Evolutionary conservation across 2,113 vertebrate genomes (phyloP).

Genomic region (Muscicapa adusta): DNA sequence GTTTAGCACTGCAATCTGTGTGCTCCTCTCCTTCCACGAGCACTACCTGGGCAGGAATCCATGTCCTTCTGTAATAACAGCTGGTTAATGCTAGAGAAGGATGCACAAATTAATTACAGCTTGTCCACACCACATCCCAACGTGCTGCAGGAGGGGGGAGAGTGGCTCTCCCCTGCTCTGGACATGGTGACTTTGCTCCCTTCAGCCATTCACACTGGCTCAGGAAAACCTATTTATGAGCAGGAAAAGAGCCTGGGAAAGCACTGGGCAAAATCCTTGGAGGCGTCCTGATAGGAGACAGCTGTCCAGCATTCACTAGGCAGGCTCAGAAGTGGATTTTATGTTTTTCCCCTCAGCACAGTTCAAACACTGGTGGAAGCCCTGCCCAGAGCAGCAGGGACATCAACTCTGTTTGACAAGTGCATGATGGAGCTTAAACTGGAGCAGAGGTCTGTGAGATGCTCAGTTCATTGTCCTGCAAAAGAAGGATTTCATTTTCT

Average conservation of each 20-base stretch:
- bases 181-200: background rate
- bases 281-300: background rate
- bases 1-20: background rate
- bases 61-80: slow-evolving; percentile 49
- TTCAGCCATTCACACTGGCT: background rate
- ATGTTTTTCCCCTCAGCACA: background rate
- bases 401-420: background rate
- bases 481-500: background rate
- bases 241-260: background rate
- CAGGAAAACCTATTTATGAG: background rate
- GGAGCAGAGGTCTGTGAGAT: background rate
- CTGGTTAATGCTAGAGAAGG: slow-evolving; percentile 47
- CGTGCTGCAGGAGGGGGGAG: background rate
- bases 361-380: background rate
- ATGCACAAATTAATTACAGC: slow-evolving; percentile 36
- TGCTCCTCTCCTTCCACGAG: background rate
- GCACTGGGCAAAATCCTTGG: background rate
- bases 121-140: background rate
- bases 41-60: slow-evolving; percentile 59
- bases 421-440: background rate
- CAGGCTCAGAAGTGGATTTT: background rate
- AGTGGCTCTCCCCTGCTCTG: rapidly evolving
- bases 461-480: background rate
- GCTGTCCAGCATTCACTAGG: background rate
- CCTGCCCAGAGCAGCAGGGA: background rate